Percentiles rank a stretch among this genome's conserved stretches.
Evolutionary conservation across 2,113 vertebrate genomes (phyloP).

Genomic region (Columbina picui): DNA sequence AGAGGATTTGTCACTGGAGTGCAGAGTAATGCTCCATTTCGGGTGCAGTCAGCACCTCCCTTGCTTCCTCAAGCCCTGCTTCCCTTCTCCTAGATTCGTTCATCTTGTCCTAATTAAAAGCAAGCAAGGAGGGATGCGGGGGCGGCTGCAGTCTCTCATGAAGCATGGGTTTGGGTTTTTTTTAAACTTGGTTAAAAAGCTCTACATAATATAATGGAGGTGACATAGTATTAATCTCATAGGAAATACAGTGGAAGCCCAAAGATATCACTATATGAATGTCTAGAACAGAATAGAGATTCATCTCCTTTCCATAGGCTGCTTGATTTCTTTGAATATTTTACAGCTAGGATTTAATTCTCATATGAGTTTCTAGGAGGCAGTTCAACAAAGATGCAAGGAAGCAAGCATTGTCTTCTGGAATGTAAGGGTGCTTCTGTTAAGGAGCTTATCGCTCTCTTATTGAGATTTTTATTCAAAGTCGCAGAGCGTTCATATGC

Average conservation of each 20-base stretch:
- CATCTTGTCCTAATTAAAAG: not conserved
- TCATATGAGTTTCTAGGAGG: not conserved
- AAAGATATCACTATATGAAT: not conserved
- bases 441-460: not conserved
- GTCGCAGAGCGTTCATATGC: fast-evolving
- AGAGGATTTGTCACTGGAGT: not conserved
- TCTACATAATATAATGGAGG: not conserved
- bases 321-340: not conserved
- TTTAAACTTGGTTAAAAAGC: not conserved
- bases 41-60: not conserved
- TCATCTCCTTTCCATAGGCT: not conserved
- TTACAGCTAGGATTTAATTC: conserved; percentile 1
- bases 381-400: not conserved
- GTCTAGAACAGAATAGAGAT: not conserved
- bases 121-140: not conserved
- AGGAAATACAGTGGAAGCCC: not conserved
- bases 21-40: not conserved
- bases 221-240: not conserved
- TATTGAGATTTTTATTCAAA: not conserved
- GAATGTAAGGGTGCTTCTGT: not conserved
- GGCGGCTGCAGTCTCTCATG: conserved; percentile 15
- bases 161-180: fast-evolving
- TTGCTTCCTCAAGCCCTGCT: not conserved
- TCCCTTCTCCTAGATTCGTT: not conserved
- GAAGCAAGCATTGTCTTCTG: not conserved